Evolutionary conservation across 2,888 invertebrate genomes (phyloP), one percentile per base, ranked within the genome.

Genomic region (Spilarctia lutea): DNA sequence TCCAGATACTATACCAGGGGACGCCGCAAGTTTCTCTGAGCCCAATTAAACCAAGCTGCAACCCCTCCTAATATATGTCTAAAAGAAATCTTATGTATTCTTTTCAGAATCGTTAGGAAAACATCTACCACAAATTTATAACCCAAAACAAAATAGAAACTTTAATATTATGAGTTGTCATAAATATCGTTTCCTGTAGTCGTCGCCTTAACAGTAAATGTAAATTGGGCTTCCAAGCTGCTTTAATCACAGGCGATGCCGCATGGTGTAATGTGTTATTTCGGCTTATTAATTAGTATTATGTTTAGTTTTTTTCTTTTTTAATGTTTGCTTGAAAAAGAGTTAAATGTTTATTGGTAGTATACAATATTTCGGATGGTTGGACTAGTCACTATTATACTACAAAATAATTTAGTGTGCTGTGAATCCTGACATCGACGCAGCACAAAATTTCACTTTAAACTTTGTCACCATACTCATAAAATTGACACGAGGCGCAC

Each of bases 121-220:
- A 27, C 24, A 52, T 56, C 35, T 35, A 33, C 45, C 10, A 71
- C 45, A 42, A 42, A 2, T 56, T 63, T 63, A 63, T 63, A 63
- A 63, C 24, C 42, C 24, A 30, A 63, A 63, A 30, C 20, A 71
- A n/a, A 65, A 35, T 42, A 63, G 24, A 3, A 27, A 68, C 35
- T 52, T 56, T 68, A 65, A 35, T 68, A 48, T 39, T 65, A 65
- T 48, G 30, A 27, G 35, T 11, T 24, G 13, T 67, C 39, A 68
- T 74, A 60, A 48, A 48, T 69, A 16, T 30, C 30, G 18, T 45
- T 67, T 52, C 56, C 56, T 16, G 30, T 8, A 68, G 35, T 27
- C 77, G 63, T 74, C 69, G 80, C 85, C 81, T 82, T 83, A 84
- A 81, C 80, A 77, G 73, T 74, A 68, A 87, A 87, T 87, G 87